Evolutionary conservation across 2,888 invertebrate genomes (phyloP).

Genomic region (Atethmia centrago): DNA sequence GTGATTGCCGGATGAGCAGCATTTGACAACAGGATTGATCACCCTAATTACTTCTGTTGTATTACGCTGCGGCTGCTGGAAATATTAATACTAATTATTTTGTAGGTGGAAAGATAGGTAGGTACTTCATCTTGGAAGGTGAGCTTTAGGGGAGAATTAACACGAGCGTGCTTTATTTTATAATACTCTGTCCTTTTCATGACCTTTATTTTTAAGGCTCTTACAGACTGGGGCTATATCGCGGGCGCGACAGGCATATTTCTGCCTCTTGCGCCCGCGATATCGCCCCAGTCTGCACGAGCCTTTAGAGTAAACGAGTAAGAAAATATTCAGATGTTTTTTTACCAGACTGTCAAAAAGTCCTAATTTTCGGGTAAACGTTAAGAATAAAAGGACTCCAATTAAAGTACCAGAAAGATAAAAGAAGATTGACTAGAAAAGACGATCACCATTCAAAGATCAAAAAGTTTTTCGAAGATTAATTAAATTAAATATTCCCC

Average conservation of each 20-base stretch:
- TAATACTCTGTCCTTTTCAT: background rate
- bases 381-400: background rate
- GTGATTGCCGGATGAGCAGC: constrained; percentile 65
- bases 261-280: too few species aligned
- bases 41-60: constrained; percentile 61
- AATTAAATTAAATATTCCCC: background rate
- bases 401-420: background rate
- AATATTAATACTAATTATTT: constrained; percentile 49
- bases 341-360: background rate
- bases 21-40: constrained; percentile 70
- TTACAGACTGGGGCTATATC: too few species aligned
- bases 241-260: too few species aligned
- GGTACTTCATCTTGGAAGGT: constrained; percentile 14
- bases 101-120: constrained; percentile 3
- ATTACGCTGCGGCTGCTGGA: constrained; percentile 8
- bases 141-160: constrained; percentile 5
- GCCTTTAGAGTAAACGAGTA: too few species aligned
- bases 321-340: background rate
- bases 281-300: too few species aligned
- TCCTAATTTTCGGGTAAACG: background rate
- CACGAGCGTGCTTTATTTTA: background rate
- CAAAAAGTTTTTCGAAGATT: too few species aligned
- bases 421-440: background rate
- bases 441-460: background rate
- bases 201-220: background rate